A percentile compares a stretch with the other conserved stretches of the same genome.
Evolutionary conservation across 2,888 invertebrate species (phyloP).

Genomic region (Drosophila quinaria): DNA sequence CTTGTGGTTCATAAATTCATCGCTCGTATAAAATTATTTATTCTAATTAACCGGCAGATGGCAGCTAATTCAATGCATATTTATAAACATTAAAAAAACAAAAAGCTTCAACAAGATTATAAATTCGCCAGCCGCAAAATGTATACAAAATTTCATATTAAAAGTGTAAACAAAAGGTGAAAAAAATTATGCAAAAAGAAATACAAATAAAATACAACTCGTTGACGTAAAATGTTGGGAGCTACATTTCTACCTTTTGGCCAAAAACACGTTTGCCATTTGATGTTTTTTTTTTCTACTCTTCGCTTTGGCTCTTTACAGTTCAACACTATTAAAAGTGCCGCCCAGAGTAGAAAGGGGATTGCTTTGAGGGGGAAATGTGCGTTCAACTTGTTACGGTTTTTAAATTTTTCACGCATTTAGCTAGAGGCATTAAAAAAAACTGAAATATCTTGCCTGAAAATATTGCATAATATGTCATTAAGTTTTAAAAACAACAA

Average conservation of each 20-base stretch:
- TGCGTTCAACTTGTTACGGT: constrained; percentile 56
- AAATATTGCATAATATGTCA: constrained; percentile 61
- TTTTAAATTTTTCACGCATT: constrained; percentile 52
- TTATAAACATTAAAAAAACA: constrained; percentile 57
- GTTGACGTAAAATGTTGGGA: constrained; percentile 31
- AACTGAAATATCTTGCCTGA: constrained; percentile 8
- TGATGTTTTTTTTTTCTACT: constrained; percentile 32
- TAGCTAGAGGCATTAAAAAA: constrained; percentile 10
- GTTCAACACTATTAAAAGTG: constrained; percentile 44
- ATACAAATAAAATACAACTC: constrained; percentile 4
- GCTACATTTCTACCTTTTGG: constrained; percentile 37
- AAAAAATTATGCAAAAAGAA: constrained; percentile 14
- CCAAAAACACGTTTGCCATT: constrained; percentile 56
- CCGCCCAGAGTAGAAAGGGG: constrained; percentile 11
- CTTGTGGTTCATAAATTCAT: constrained; percentile 33
- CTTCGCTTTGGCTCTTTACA: constrained; percentile 28
- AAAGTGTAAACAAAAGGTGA: constrained; percentile 69
- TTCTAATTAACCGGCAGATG: constrained; percentile 50
- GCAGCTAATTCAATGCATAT: constrained; percentile 61
- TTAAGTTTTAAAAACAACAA: constrained; percentile 27
- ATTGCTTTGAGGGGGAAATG: constrained; percentile 11
- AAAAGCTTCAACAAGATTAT: constrained; percentile 43
- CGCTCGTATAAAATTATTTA: constrained; percentile 32
- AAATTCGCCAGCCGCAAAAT: constrained; percentile 52
- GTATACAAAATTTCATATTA: constrained; percentile 57